phyloP scores from a whole-genome alignment of 2,797 vertebrate genomes.

The Falco cherrug region DNA sequence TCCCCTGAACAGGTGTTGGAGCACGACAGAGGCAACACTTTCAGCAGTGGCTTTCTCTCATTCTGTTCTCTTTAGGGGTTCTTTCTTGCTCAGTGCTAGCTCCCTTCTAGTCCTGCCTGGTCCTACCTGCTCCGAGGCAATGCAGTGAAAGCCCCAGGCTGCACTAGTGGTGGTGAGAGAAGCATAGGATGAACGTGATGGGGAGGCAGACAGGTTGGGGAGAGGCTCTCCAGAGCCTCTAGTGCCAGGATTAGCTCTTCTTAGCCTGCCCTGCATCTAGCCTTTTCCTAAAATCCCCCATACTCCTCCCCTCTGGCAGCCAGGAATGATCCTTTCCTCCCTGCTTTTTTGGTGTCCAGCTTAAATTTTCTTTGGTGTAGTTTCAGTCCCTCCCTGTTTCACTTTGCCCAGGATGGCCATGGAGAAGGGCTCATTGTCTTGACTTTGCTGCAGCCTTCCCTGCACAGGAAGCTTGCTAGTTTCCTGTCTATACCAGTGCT shows the following conservation, averaged over 20 bases:
- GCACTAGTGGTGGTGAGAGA: not conserved
- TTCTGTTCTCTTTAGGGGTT: not conserved
- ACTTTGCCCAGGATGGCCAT: not conserved
- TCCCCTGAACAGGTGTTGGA: not conserved
- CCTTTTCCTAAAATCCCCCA: not conserved
- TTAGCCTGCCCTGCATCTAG: not conserved
- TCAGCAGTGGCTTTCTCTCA: not conserved
- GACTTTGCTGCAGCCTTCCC: not conserved
- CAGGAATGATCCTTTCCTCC: not conserved
- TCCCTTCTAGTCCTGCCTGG: not conserved
- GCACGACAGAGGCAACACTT: not conserved
- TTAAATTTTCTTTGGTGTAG: not conserved
- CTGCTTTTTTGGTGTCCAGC: not conserved
- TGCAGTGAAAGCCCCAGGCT: accelerated
- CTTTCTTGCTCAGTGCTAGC: not conserved
- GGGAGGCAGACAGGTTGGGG: not conserved
- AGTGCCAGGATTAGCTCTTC: not conserved
- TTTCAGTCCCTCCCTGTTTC: not conserved
- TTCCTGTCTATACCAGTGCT: not conserved
- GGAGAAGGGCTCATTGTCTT: not conserved
- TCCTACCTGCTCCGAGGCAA: not conserved
- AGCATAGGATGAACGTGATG: not conserved
- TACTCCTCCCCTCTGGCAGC: not conserved
- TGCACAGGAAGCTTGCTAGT: not conserved
- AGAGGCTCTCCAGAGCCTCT: not conserved